A percentile compares a stretch with the other conserved stretches of the same genome.
These are phyloP conservation scores for Drosophila robusta DNA, from an alignment of 2,888 invertebrate species.

Conservation along the genomic window DNA sequence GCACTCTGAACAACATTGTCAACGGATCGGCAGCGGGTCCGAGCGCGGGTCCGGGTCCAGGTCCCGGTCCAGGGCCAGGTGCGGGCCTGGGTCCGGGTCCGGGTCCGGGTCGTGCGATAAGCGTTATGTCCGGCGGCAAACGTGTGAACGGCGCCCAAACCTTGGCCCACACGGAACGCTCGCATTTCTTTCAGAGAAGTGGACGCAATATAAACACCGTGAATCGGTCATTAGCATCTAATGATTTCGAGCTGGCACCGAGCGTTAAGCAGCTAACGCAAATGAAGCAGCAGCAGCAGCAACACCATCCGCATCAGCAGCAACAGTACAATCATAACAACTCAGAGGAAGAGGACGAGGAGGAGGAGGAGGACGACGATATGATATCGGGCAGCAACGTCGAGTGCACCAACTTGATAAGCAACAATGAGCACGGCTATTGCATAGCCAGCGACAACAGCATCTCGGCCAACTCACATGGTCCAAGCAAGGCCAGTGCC, in stretches of 20 bases:
- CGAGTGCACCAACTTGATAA: constrained; percentile 83
- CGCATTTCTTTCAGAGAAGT: constrained; percentile 48
- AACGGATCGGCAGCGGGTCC: constrained; percentile 31
- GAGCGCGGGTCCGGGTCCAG: background rate
- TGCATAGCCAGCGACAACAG: constrained; percentile 43
- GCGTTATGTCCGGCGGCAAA: constrained; percentile 6
- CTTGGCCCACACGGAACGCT: constrained; percentile 43
- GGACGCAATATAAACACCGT: constrained; percentile 13
- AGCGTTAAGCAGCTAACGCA: constrained; percentile 39
- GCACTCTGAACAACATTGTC: constrained; percentile 83
- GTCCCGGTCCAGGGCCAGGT: background rate
- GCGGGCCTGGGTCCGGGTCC: constrained; percentile 12
- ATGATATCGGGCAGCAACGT: constrained; percentile 79
- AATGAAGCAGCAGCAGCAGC: constrained; percentile 53
- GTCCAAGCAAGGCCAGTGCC: constrained; percentile 7
- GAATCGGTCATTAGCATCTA: constrained; percentile 15
- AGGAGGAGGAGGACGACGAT: constrained; percentile 71
- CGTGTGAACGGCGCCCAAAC: constrained; percentile 57
- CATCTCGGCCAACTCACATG: constrained; percentile 22
- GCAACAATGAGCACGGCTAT: constrained; percentile 60
- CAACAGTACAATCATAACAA: constrained; percentile 73
- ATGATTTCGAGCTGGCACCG: constrained; percentile 30
- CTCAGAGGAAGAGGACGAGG: constrained; percentile 62
- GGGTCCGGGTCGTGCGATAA: constrained; percentile 10
- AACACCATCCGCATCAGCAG: constrained; percentile 32